Evolutionary conservation across 2,888 invertebrate genomes (phyloP).

Genomic region (Cataglyphis altisquamis): DNA sequence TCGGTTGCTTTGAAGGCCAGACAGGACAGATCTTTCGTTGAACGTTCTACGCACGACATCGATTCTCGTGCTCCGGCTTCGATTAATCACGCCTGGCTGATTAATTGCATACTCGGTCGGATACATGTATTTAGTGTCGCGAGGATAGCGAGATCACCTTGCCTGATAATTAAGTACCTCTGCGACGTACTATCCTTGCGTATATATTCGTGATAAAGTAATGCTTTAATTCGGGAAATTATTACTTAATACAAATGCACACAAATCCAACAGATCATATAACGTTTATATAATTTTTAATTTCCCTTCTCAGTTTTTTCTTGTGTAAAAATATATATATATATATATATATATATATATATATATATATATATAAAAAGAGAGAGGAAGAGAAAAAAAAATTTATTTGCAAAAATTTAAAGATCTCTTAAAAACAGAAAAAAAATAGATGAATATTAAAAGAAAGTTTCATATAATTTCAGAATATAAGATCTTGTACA

Average conservation of each 20-base stretch:
- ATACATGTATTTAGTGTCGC: slow-evolving; percentile 71
- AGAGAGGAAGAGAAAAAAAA: not conserved
- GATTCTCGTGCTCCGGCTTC: slow-evolving; percentile 66
- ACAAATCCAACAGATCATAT: not conserved
- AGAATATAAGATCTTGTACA: not conserved
- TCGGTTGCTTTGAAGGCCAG: slow-evolving; percentile 47
- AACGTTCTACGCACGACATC: slow-evolving; percentile 68
- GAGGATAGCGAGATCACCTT: slow-evolving; percentile 68
- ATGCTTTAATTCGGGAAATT: slow-evolving; percentile 2
- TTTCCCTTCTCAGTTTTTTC: not conserved
- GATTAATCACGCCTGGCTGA: slow-evolving; percentile 71
- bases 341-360: not conserved
- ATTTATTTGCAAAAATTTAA: not conserved
- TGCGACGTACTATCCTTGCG: slow-evolving; percentile 11
- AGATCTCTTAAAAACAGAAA: not conserved
- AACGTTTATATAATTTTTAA: not conserved
- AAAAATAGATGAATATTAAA: not conserved
- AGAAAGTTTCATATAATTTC: not conserved
- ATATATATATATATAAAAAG: not conserved
- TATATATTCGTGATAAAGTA: not conserved
- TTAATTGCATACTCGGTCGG: slow-evolving; percentile 73
- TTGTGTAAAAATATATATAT: not conserved
- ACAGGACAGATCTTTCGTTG: slow-evolving; percentile 67
- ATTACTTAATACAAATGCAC: not conserved
- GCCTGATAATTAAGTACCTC: slow-evolving; percentile 53